Base-by-base conservation (phyloP, 2,888 invertebrate species). In the Rotaria socialis region DNA sequence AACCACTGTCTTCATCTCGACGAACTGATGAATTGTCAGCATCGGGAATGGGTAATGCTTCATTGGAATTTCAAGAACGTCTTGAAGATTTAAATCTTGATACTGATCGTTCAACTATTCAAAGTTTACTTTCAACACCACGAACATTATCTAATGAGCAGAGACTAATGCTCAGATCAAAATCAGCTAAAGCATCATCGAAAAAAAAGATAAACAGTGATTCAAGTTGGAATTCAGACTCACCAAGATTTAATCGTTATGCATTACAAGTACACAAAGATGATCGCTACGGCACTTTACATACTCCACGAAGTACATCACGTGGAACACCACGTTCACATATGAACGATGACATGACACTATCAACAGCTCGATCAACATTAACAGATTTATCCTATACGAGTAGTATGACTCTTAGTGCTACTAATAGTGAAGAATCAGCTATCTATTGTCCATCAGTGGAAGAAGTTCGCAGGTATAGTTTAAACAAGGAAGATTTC, bases 171-270 rank as follows among this genome's bases (percentile, higher is more conserved):
- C 2, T 43, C 22, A 7, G 75, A 43, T 80, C 75, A 43, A 80
- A 41, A 80, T 80, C 75, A 24, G 75, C 75, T 43, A 43, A 43
- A 47, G 4, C 75, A 41, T 80, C n/a, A 35, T 35, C 67, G 67
- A 67, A 35, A 47, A 80, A 80, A 80, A 80, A 80, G 47, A 47
- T 47, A 4, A 80, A 80, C 16, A 35, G 5, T 16, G 67, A 67
- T 35, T 67, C 67, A 1, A 35, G 35, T 11, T 80, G 43, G 75
- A 43, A 24, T 10, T 5, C 47, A 43, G 41, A 41, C 22, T 35
- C 75, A 24, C 75, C 47, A 80, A 80, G n/a, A 80, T 11, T 80
- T 24, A 80, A 47, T 80, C 75, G 75, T 24, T 80, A 80, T 24
- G 22, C 14, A 43, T 80, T 80, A n/a, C 41, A 80, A 47, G 24